Evolutionary conservation across 2,113 vertebrate genomes (phyloP).

Genomic region (Zosterops borbonicus): DNA sequence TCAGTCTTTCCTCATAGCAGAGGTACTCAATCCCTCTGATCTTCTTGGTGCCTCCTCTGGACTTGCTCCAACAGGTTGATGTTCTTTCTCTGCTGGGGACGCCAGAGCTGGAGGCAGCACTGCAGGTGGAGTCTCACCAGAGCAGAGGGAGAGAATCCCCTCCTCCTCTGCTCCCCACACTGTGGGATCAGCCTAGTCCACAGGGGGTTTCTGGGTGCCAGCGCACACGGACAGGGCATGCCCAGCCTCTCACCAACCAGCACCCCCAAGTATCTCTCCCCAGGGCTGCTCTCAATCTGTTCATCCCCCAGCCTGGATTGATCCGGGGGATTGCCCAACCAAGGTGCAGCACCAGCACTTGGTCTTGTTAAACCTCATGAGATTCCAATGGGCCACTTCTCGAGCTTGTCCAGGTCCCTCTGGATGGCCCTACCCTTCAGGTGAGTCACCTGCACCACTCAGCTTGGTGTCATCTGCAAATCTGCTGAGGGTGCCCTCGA

Average conservation of each 20-base stretch:
- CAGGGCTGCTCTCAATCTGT: neutral
- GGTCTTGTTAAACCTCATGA: neutral
- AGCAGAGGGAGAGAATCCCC: neutral
- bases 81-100: neutral
- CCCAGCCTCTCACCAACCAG: neutral
- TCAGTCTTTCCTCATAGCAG: neutral
- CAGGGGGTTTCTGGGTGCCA: neutral
- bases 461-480: neutral
- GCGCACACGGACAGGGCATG: neutral
- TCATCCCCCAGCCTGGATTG: neutral
- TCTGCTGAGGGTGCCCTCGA: too few species aligned
- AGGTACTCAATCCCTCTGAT: neutral
- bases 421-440: neutral
- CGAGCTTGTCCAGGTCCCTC: neutral
- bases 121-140: neutral
- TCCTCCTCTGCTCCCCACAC: neutral
- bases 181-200: neutral
- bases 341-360: neutral
- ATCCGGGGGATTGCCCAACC: neutral
- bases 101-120: neutral
- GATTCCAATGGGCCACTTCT: neutral
- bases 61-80: neutral
- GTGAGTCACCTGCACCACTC: neutral
- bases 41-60: neutral
- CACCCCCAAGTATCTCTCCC: neutral